Conservation (phyloP, 2,797 vertebrate species). For the Champsocephalus esox region DNA sequence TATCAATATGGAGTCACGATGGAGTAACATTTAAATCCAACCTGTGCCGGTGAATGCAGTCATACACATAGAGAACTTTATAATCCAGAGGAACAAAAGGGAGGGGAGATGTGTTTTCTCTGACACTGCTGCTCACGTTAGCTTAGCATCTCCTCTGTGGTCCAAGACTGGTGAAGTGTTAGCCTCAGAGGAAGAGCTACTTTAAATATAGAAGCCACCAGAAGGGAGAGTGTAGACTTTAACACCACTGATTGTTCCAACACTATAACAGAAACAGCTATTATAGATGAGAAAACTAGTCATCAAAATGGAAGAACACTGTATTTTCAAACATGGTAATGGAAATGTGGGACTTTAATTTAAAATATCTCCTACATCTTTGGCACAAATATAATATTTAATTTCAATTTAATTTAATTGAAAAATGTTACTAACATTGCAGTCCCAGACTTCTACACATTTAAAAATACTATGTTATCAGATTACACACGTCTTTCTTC, state of each 20-base stretch:
- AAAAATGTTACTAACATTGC: background rate
- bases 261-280: background rate
- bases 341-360: background rate
- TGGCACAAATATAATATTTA: background rate
- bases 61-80: background rate
- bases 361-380: background rate
- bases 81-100: too few relatives aligned
- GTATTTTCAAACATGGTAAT: background rate
- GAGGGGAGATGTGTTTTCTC: background rate
- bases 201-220: background rate
- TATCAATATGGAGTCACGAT: background rate
- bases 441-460: background rate
- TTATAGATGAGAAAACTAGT: background rate
- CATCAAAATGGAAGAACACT: background rate
- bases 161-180: constrained; percentile 4
- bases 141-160: constrained; percentile 27
- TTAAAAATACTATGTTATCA: background rate
- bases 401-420: background rate
- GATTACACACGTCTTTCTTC: background rate
- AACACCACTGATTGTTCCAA: background rate
- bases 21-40: background rate
- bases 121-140: constrained; percentile 7
- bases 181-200: background rate
- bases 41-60: background rate
- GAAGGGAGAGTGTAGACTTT: background rate